Evolutionary conservation across 2,113 vertebrate species (phyloP), one percentile per base, ranked within the genome.

Genomic region (Pachypanchax playfairii): DNA sequence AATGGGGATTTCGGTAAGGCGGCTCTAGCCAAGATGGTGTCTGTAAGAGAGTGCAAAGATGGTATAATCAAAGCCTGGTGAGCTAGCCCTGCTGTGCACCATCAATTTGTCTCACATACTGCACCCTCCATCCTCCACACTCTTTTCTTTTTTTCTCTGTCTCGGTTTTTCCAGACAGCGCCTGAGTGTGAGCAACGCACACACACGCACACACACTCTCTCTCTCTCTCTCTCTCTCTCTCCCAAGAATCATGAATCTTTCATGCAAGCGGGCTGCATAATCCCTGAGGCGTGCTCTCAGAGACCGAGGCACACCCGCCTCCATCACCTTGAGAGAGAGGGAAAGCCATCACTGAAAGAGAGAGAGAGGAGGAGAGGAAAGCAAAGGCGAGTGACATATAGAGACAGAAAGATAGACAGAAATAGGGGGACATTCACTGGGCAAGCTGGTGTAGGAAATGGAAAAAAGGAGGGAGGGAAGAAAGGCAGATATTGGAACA

Each of bases 281-380:
- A 92, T 92, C 91, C 91, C 91, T 87, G 77, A 91, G 90, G 90
- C 90, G 84, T 89, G 87, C 85, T 91, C 80, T 75, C 60, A n/a
- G 64, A 83, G 77, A 80, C 83, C 70, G 74, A 82, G 73, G 84
- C 82, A 74, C 85, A 86, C 73, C 71, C 77, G 61, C 80, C 79
- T 87, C 77, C 82, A 87, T 89, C 89, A 91, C 90, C 89, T 90
- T 85, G 79, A 65, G 70, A 65, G 65, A 53, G 53, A 59, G 48
- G 70, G 70, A 59, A 65, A 73, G 70, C 70, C 70, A 73, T 73
- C 77, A 69, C 75, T 55, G 67, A 73, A 57, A 68, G 73, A 70
- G 75, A 60, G 76, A 69, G 28, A 33, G 71, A 46, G 43, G 10
- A 44, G 26, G 54, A 50, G 54, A 49, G 59, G 51, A 61, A 61